Evolutionary conservation across 2,113 vertebrate species (phyloP).

Genomic region (Atrichornis clamosus): DNA sequence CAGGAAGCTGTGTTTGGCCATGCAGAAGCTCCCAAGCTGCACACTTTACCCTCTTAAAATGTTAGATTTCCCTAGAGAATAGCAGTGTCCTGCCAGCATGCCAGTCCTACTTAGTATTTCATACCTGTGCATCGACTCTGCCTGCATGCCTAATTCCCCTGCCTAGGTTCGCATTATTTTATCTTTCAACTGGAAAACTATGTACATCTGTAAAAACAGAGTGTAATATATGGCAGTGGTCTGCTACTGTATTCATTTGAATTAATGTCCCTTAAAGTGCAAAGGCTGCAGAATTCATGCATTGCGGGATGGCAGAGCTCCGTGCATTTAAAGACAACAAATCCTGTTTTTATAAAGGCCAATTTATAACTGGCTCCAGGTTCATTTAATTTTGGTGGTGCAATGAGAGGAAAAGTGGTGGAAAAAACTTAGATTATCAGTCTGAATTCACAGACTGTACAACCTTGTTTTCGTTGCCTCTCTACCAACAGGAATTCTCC

Average conservation of each 20-base stretch:
- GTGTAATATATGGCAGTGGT: neutral
- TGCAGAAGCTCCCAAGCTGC: conserved; percentile 3
- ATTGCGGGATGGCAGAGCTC: neutral
- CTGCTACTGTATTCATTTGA: conserved; percentile 41
- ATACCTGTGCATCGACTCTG: neutral
- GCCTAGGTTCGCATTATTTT: conserved; percentile 18
- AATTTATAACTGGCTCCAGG: neutral
- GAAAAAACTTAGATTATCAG: neutral
- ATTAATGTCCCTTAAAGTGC: conserved; percentile 41
- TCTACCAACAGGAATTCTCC: conserved; percentile 1
- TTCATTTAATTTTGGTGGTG: neutral
- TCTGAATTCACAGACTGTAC: neutral
- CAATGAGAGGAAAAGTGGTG: neutral
- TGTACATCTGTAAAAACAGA: conserved; percentile 63
- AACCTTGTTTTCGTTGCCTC: conserved; percentile 27
- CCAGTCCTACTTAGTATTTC: conserved; percentile 1
- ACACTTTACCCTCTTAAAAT: neutral
- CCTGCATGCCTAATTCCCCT: neutral
- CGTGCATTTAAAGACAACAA: neutral
- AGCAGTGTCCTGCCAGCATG: neutral
- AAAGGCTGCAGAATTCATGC: conserved; percentile 9
- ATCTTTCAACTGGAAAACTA: conserved; percentile 24
- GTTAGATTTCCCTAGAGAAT: neutral
- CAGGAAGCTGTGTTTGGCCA: neutral
- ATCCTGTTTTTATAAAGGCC: neutral